Conservation (phyloP, 1,140 invertebrate genomes). For the Dinoponera quadriceps region DNA sequence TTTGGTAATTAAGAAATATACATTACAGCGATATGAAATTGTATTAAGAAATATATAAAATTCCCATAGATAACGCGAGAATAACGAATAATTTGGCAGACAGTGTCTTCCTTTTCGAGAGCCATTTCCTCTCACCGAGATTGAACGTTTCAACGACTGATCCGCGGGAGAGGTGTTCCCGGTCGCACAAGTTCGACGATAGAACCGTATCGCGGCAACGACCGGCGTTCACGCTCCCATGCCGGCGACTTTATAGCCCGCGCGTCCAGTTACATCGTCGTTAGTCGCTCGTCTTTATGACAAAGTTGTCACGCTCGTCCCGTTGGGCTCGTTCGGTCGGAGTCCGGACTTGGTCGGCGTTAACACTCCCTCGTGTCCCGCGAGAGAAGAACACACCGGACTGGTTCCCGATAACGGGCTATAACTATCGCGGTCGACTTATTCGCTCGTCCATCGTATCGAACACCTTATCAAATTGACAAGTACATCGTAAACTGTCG, state of each 20-base stretch:
- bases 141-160: too few relatives aligned
- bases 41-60: too few relatives aligned
- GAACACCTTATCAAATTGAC: constrained; percentile 9
- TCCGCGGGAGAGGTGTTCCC: too few relatives aligned
- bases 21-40: too few relatives aligned
- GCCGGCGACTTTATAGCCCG: constrained; percentile 37
- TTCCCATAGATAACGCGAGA: too few relatives aligned
- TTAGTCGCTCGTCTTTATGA: constrained; percentile 45
- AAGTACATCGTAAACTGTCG: constrained; percentile 14
- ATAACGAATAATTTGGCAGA: too few relatives aligned
- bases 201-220: too few relatives aligned
- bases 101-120: too few relatives aligned
- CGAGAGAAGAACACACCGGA: constrained; percentile 3
- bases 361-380: constrained; percentile 14
- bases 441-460: constrained; percentile 2
- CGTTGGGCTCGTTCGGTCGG: constrained; percentile 1
- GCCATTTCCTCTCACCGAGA: too few relatives aligned
- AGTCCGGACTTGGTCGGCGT: background rate
- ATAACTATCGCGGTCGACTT: background rate
- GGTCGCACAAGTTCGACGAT: too few relatives aligned
- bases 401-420: constrained; percentile 33
- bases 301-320: constrained; percentile 56
- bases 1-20: too few relatives aligned
- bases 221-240: background rate
- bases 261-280: constrained; percentile 40